phyloP scores from a whole-genome alignment of 2,113 vertebrate species.

The Sus scrofa region T2T-Sscrofa CM000820.6:25727501-25728000 shows the following conservation, averaged over 20 bases:
- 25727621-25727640: not conserved
- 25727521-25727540: not conserved
- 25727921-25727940: not conserved
- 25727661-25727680: not conserved
- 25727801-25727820: not conserved
- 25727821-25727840: not conserved
- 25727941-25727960: not conserved
- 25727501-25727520: not conserved
- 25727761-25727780: not conserved
- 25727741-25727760: not conserved
- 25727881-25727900: slow-evolving; percentile 26
- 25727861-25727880: not conserved
- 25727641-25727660: not conserved
- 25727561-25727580: not conserved
- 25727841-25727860: not conserved
- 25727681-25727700: slow-evolving; percentile 3
- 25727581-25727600: not conserved
- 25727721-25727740: not conserved
- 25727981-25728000: not conserved
- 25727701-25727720: not conserved
- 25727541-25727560: not conserved
- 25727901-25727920: not conserved
- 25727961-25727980: slow-evolving; percentile 22
- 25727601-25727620: not conserved
- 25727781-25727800: not conserved